Evolutionary conservation across 2,888 invertebrate species (phyloP).

Genomic region (Agrypnus murinus): DNA sequence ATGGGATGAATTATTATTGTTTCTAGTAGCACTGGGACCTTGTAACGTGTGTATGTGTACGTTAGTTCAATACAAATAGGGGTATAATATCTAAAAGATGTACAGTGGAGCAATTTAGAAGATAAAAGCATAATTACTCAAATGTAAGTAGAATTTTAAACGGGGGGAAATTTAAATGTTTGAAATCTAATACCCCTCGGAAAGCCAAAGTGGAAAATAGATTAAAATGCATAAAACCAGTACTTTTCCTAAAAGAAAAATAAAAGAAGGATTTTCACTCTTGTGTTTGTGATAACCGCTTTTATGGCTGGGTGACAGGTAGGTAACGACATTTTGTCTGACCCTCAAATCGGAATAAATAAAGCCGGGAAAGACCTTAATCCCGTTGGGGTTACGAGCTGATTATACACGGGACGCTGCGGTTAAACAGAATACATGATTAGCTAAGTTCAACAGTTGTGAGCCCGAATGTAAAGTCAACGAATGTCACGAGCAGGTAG

Average conservation of each 20-base stretch:
- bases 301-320: conserved; percentile 38
- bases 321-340: conserved; percentile 43
- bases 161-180: no score
- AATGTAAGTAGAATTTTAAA: no score
- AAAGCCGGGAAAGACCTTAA: conserved; percentile 50
- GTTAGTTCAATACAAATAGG: conserved; percentile 35
- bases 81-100: conserved; percentile 7
- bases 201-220: no score
- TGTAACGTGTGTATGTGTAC: conserved; percentile 27
- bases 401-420: conserved; percentile 55
- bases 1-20: conserved; percentile 68
- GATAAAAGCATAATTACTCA: no score
- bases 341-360: conserved; percentile 48
- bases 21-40: conserved; percentile 34
- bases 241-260: no score
- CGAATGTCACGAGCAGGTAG: conserved; percentile 57
- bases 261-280: no score
- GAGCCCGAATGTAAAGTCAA: conserved; percentile 60
- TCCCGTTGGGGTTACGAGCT: conserved; percentile 53
- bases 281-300: conserved; percentile 26
- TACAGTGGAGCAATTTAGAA: no score
- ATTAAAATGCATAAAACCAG: no score
- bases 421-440: conserved; percentile 63
- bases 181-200: no score
- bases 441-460: conserved; percentile 61